phyloP scores from a whole-genome alignment of 2,797 vertebrate genomes.

The Brachyalestes nurse region DNA sequence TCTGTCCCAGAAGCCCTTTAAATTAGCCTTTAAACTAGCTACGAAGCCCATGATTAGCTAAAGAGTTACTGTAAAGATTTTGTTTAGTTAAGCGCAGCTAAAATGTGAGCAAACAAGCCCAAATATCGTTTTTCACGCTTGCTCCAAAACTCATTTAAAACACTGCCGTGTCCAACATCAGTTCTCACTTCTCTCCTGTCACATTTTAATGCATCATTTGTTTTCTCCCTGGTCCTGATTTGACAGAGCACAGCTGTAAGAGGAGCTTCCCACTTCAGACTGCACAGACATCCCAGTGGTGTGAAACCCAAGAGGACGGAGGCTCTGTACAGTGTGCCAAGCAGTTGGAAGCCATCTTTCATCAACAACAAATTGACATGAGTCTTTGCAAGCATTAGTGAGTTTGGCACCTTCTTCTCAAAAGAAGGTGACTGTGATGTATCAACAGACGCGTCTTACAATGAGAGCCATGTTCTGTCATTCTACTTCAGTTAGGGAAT shows the following conservation, averaged over 20 bases:
- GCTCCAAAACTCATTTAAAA: background rate
- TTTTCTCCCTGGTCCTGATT: slow-evolving; percentile 21
- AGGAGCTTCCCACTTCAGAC: background rate
- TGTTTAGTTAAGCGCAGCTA: background rate
- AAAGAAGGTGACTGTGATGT: background rate
- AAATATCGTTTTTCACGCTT: background rate
- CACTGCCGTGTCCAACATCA: background rate
- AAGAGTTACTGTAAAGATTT: background rate
- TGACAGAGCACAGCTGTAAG: slow-evolving; percentile 4
- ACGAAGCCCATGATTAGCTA: slow-evolving; percentile 2
- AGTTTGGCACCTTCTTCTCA: slow-evolving; percentile 36
- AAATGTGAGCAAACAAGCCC: background rate
- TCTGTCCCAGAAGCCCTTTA: slow-evolving; percentile 12
- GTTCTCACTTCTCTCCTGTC: background rate
- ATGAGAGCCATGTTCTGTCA: background rate
- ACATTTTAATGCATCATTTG: slow-evolving; percentile 10
- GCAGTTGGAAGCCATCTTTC: slow-evolving; percentile 65
- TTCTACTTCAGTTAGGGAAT: background rate
- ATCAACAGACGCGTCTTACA: background rate
- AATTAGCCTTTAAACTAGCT: slow-evolving; percentile 20
- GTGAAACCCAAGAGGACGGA: slow-evolving; percentile 51
- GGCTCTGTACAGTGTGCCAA: slow-evolving; percentile 40
- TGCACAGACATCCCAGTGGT: background rate
- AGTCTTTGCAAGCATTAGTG: slow-evolving; percentile 35
- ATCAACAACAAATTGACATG: slow-evolving; percentile 50